phyloP scores from a whole-genome alignment of 2,888 invertebrate genomes.

The Spilosoma lubricipeda region DNA sequence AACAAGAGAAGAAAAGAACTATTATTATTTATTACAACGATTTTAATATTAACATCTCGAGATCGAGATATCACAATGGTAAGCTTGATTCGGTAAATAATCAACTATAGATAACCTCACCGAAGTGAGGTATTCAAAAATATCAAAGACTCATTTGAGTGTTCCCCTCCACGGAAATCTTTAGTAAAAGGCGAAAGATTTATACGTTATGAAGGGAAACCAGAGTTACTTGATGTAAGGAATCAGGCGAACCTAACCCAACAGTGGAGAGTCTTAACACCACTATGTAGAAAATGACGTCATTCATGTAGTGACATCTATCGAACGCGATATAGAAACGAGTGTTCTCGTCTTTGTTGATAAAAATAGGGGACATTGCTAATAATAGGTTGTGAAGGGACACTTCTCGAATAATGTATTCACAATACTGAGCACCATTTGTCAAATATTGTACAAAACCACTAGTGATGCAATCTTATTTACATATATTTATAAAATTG shows the following conservation, averaged over 20 bases:
- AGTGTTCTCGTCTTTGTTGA: neutral
- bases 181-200: conserved; percentile 93
- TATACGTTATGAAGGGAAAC: conserved; percentile 89
- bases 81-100: no score
- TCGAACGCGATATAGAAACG: neutral
- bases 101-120: no score
- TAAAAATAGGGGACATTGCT: neutral
- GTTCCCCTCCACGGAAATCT: conserved; percentile 92
- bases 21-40: no score
- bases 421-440: no score
- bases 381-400: no score
- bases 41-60: no score
- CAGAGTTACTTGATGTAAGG: conserved; percentile 73
- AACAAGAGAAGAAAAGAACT: no score
- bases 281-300: conserved; percentile 1
- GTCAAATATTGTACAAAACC: no score
- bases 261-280: neutral
- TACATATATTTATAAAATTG: no score
- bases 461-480: no score
- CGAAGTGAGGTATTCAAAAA: conserved; percentile 49
- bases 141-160: conserved; percentile 88
- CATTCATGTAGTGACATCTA: conserved; percentile 4
- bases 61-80: no score
- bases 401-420: no score
- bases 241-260: neutral